A percentile compares a stretch with the other conserved stretches of the same genome.
phyloP scores from a whole-genome alignment of 2,797 vertebrate genomes.

The Taenioides sp. region DNA sequence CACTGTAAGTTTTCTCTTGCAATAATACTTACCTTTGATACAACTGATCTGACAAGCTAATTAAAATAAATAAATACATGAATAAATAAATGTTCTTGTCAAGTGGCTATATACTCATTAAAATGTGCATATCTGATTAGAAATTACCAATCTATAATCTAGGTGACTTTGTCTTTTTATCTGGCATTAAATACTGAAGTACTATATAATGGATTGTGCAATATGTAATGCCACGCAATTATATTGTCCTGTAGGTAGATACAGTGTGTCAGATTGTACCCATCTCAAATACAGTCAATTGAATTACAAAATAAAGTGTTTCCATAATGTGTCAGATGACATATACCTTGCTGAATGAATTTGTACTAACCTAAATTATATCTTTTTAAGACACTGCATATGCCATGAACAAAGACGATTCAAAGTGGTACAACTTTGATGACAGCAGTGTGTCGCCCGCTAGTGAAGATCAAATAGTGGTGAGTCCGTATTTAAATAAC shows the following conservation, averaged over 20 bases:
- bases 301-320: background rate
- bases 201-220: background rate
- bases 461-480: constrained; percentile 96
- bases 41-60: background rate
- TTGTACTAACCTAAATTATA: background rate
- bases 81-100: no score
- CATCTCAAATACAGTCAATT: background rate
- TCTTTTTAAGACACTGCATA: constrained; percentile 88
- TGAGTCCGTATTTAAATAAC: constrained; percentile 71
- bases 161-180: no score
- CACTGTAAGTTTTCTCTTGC: constrained; percentile 79
- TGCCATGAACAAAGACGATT: constrained; percentile 94
- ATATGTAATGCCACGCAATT: background rate
- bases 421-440: constrained; percentile 97
- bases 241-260: background rate
- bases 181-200: background rate
- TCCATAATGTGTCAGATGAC: background rate
- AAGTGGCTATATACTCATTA: no score
- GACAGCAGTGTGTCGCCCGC: constrained; percentile 95
- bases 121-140: no score
- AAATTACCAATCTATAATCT: no score
- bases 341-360: background rate
- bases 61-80: no score
- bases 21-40: background rate
- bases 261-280: background rate